Base-by-base conservation (phyloP, 2,888 invertebrate species). In the Pandemis corylana region DNA sequence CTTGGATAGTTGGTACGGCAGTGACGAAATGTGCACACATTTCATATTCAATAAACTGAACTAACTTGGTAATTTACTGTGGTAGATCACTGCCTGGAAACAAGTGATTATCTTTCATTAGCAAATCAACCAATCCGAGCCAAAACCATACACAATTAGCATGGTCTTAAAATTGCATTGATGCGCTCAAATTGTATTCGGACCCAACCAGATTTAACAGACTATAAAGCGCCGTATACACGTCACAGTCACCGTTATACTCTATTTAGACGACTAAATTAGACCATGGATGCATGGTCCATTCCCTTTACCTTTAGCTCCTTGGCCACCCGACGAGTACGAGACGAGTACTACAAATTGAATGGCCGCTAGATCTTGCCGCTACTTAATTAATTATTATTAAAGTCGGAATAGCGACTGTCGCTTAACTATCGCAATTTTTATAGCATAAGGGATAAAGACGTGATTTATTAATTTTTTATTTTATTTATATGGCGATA, bases 201-300 rank as follows among this genome's bases (percentile, higher is more conserved):
- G 12, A 9, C 49, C 12, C 49, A 5, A 49, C 49, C 12, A 2
- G 44, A 44, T 7, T 44, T 9, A 9, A 10, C 49, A 13, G 12
- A 49, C 49, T 12, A 6, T 53, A 53, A 15, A 53, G 28, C 28
- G 28, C 7, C 9, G 49, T 12, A 53, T 15, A 53, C n/a, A 15
- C 13, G 12, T 44, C 53, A 36, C 46, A 65, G 28, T 51, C 15
- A 28, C 7, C 36, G n/a, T 44, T 42, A 46, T 64, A 65, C 46
- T 46, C 53, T 46, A 1, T 2, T 28, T 28, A 28, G 1, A 2
- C 2, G n/a, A 51, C 51, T 36, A 62, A 72, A 72, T 72, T 68
- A 68, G 53, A 53, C 63, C 53, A 68, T 72, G 51, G 63, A 72
- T 62, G 63, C 63, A 51, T 53, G 68, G 62, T 44, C 44, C 44